Evolutionary conservation across 37 sponge, comb jelly and placozoan species (phyloP), one percentile per base, ranked within the genome.

Genomic region (Oopsacas minuta): DNA sequence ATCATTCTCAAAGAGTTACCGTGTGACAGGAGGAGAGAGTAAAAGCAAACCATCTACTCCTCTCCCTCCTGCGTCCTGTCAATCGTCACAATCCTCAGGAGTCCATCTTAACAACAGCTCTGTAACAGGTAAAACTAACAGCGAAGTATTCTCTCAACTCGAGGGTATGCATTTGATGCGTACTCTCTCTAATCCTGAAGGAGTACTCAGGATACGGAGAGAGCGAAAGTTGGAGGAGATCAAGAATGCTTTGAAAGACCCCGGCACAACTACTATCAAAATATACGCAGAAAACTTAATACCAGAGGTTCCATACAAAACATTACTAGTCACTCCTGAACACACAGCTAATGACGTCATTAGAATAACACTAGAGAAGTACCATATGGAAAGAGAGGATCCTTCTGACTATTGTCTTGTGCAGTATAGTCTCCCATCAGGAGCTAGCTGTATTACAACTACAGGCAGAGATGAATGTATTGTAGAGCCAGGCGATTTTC

Each of bases 131-230:
- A 34, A n/a, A 25, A 3, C 32, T 3, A 61, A 5, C 22, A n/a
- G 30, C 75, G 75, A 61, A 34, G 23, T 86, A 25, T 86, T 12
- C 39, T 37, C 37, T 5, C 34, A 86, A 34, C 42, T 86, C 28
- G 86, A 82, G 36, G 86, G 61, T 38, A 39, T 85, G 81, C 38
- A 46, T 23, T 85, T 93, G 53, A 91, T 90, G 30, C 42, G 91
- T 17, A 93, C 92, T 85, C 84, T 93, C 0, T 88, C 92, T 38
- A 91, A 91, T 83, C 91, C 91, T 23, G 91, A 91, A 25, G 85
- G 83, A n/a, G 90, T 90, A 20, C 89, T 86, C 88, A 82, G 90
- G 36, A 36, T 86, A 37, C 23, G 85, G 35, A 83, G 90, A 15
- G 84, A 89, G 36, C 87, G 87, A 51, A 89, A 89, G 85, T 1